Evolutionary conservation across 2,888 invertebrate species (phyloP).

Genomic region (Rotaria macrura): DNA sequence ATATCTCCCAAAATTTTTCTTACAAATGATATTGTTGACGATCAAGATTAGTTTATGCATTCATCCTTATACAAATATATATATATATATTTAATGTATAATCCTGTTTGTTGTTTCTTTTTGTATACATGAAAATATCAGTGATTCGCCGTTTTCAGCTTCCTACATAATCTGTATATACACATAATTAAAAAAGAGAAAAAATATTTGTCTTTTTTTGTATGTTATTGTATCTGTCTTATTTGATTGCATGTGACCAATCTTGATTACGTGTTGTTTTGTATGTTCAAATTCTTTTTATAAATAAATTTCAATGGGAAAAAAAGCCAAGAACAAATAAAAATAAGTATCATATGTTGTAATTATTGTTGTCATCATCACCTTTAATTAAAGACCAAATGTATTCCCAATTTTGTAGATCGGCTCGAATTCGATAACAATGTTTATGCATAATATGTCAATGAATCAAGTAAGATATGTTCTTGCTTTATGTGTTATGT

Average conservation of each 20-base stretch:
- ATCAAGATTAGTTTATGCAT: neutral
- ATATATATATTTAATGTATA: too few relatives aligned
- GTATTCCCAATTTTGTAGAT: neutral
- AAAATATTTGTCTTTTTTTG: too few relatives aligned
- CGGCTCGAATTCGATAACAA: neutral
- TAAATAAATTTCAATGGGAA: neutral
- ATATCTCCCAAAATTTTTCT: slow-evolving; percentile 19
- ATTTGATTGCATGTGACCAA: too few relatives aligned
- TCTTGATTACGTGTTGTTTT: neutral
- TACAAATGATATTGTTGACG: slow-evolving; percentile 16
- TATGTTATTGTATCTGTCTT: too few relatives aligned
- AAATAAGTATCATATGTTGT: neutral
- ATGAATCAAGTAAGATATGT: neutral
- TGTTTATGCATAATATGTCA: neutral
- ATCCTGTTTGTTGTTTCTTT: neutral
- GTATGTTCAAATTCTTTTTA: neutral
- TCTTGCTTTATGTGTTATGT: neutral
- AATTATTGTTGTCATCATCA: neutral
- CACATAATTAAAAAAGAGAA: too few relatives aligned
- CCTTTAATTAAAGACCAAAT: neutral
- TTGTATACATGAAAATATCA: neutral
- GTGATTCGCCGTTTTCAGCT: neutral
- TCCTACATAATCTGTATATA: neutral
- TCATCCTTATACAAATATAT: too few relatives aligned
- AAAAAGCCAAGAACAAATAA: neutral